Evolutionary conservation across 1,140 invertebrate genomes (phyloP), one percentile per base, ranked within the genome.

Genomic region (Dinoponera quadriceps): DNA sequence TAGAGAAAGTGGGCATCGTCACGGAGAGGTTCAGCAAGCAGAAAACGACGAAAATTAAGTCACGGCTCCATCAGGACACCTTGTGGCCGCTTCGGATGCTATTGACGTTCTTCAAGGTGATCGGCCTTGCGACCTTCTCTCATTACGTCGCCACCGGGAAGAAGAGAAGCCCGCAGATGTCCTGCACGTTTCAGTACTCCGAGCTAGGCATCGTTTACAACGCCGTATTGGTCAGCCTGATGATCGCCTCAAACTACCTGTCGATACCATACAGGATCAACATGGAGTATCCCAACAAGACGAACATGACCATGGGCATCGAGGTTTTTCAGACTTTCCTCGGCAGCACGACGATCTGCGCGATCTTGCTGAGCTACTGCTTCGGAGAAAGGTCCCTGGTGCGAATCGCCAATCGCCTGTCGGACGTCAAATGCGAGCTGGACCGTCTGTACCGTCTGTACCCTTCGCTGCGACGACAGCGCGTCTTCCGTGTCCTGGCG

Each of bases 51-150:
- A 68, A 48, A 25, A 57, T 44, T 20, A 69, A 16, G 51, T 69
- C 55, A 9, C 13, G 14, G 1, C 1, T 20, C 5, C 49, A 20
- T 44, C 14, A 25, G 25, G 13, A 22, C 25, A 29, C 60, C 4
- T 48, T 49, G 11, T 55, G 60, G 20, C 5, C 14, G 11, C 13
- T 44, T 5, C 29, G 27, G 0, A 20, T 55, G 5, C 18, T 20
- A 0, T 69, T 85, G 13, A 16, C 57, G 5, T 77, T 74, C 13
- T 89, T 83, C 68, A 89, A 89, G 33, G 18, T 89, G 0, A 27
- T 69, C 48, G 88, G 85, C 14, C 78, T 89, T 1, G 87, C 85
- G 2, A 78, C 88, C 1, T 66, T 89, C 29, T 22, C 59, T 2
- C 1, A 71, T 0, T 33, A 25, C 18, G 18, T 25, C 16, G 22